Evolutionary conservation across 2,888 invertebrate genomes (phyloP), one percentile per base, ranked within the genome.

Genomic region (Morpho deidamia): DNA sequence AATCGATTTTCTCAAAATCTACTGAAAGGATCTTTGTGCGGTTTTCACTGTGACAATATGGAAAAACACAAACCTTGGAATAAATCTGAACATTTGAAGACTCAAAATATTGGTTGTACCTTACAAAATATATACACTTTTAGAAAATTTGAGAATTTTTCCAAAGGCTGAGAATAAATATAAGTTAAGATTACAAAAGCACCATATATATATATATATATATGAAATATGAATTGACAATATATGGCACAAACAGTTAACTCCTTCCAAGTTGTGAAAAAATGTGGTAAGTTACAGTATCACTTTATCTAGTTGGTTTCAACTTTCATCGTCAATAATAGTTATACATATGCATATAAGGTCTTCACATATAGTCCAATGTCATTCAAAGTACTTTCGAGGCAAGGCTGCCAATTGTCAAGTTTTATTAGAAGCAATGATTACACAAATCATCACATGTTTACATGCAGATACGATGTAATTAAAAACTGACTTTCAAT

Each of bases 341-440:
- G 40, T 23, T 23, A 44, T 37, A 38, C 33, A 53, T 34, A 44
- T n/a, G n/a, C n/a, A n/a, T 12, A 41, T 44, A 51, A 57, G 47
- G 55, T 54, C 51, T 55, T 51, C 63, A 49, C 42, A 61, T 69
- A 58, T 56, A 61, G 71, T 70, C 73, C 74, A 77, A 72, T 71
- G 77, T 72, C 68, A 71, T 61, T 61, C 61, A 47, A 60, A 65
- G 60, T 61, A 56, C 48, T 67, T 58, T 64, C 68, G 69, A 55
- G 54, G 66, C 69, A 71, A 74, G 71, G 68, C 64, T 65, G 68
- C 63, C 64, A 57, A 59, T 56, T 60, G 61, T 59, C 58, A 61
- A 51, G 56, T 51, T 57, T 53, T 53, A 65, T 65, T 59, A 56
- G n/a, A 46, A 58, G 46, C 48, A 58, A 58, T 58, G 45, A 59